These are phyloP conservation scores for Noctua fimbriata DNA, from an alignment of 2,888 invertebrate species.

Conservation along the genomic window DNA sequence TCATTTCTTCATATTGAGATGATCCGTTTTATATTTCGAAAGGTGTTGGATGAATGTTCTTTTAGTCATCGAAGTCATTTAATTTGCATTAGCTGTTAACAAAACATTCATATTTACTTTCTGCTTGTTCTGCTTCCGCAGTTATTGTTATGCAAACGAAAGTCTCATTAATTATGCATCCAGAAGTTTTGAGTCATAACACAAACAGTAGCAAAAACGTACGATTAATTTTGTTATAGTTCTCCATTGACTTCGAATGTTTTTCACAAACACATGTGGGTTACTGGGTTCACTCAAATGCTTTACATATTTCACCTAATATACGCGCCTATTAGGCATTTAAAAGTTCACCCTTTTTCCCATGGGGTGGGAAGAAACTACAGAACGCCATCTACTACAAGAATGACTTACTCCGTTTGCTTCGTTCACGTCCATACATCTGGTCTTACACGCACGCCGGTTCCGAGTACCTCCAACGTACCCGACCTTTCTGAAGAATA, in stretches of 20 bases:
- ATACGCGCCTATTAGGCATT: background rate
- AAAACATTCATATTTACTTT: constrained; percentile 19
- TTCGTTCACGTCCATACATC: background rate
- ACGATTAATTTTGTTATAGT: constrained; percentile 6
- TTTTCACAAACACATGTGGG: background rate
- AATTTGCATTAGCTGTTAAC: constrained; percentile 6
- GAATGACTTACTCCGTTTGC: background rate
- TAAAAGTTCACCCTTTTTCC: background rate
- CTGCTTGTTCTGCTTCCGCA: constrained; percentile 2
- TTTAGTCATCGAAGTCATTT: background rate
- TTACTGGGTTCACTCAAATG: background rate
- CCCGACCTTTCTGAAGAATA: background rate
- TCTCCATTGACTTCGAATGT: background rate
- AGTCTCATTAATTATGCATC: constrained; percentile 14
- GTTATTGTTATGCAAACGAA: constrained; percentile 34
- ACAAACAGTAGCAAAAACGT: constrained; percentile 22
- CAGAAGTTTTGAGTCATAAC: constrained; percentile 23
- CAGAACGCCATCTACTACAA: background rate
- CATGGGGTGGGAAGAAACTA: background rate
- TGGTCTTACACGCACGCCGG: background rate
- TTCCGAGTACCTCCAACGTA: background rate
- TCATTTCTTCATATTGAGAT: background rate
- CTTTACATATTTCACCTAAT: background rate
- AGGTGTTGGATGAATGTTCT: background rate
- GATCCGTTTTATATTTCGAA: background rate